Base-by-base conservation (phyloP, 2,888 invertebrate genomes). In the Eupithecia inturbata region DNA sequence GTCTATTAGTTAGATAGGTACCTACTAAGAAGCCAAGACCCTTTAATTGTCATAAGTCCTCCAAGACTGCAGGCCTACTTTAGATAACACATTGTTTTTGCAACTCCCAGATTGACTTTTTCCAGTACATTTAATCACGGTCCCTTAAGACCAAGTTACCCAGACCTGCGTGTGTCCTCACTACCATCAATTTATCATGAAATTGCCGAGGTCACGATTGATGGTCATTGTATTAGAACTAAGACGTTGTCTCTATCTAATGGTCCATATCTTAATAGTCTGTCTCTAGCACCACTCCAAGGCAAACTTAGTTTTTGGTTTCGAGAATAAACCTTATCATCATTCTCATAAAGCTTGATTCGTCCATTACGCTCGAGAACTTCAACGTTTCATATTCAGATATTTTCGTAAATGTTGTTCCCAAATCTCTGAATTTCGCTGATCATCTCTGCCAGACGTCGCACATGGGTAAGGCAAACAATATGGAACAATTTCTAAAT, bases 121-220 rank as follows among this genome's bases (percentile, higher is more conserved):
- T 88, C 83, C 87, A 83, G 75, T 73, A 83, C 85, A 87, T 88
- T 87, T 83, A 83, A 82, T 82, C 81, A 78, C 74, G 71, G 77
- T 74, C 68, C 62, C 70, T 67, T 75, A 68, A 45, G 78, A 70
- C 87, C 84, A 88, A 75, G 49, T 60, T 77, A 80, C 70, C 33
- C 72, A 75, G 88, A 85, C 76, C 85, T 76, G 72, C 63, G 76
- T 71, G 78, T 80, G 83, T 79, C 74, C 76, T 74, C 75, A 70
- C 73, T 70, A 71, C 70, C 70, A 77, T 64, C 81, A 85, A 85
- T 86, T 85, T 86, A 86, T 88, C 82, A 82, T 75, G 33, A 71
- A 76, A 79, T 82, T 86, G 26, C 85, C 83, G 84, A 84, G 88
- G 82, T 85, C 88, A 85, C 75, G 71, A 79, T 81, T 77, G 82